These are phyloP conservation scores for Gallinago paraguaiae DNA, from an alignment of 2,113 vertebrate species.

Conservation along the genomic window DNA sequence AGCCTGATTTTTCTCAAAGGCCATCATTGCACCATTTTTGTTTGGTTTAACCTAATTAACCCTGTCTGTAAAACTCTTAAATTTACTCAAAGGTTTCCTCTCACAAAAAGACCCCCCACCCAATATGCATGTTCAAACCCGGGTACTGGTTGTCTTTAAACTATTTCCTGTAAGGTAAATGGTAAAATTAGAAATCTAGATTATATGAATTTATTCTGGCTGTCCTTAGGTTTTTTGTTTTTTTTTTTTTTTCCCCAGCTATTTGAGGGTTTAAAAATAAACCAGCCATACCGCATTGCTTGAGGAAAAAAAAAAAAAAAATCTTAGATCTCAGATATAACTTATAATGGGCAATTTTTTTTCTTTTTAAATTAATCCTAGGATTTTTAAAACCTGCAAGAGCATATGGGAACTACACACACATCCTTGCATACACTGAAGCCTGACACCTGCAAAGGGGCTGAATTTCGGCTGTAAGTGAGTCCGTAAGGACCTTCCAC, in stretches of 20 bases:
- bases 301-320: not conserved
- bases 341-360: not conserved
- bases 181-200: not conserved
- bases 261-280: conserved; percentile 32
- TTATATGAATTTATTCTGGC: not conserved
- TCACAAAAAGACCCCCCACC: not conserved
- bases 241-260: not conserved
- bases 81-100: not conserved
- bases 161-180: not conserved
- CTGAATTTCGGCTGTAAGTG: not conserved
- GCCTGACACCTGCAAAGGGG: not conserved
- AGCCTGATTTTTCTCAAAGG: not conserved
- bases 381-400: not conserved
- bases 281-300: not conserved
- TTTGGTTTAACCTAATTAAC: not conserved
- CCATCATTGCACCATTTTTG: not conserved
- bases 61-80: not conserved
- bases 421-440: not conserved
- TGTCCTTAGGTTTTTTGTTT: not conserved
- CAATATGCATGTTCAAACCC: rapidly evolving
- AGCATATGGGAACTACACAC: not conserved
- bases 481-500: not conserved
- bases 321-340: not conserved
- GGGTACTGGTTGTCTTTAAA: not conserved
- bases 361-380: not conserved